A percentile compares a stretch with the other conserved stretches of the same genome.
Evolutionary conservation across 1,140 invertebrate genomes (phyloP).

Genomic region (Ganaspis sp.): DNA sequence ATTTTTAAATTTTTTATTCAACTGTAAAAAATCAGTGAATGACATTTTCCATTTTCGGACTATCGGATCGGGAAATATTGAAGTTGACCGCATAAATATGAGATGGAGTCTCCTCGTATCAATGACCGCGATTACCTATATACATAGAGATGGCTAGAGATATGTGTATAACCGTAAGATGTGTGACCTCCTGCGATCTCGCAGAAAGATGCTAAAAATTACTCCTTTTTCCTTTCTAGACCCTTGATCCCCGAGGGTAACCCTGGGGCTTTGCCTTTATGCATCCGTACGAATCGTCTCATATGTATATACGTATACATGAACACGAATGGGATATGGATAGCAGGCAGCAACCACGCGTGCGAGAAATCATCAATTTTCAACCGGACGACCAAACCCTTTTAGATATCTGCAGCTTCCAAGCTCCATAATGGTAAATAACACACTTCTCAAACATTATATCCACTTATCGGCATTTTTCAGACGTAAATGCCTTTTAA

Average conservation of each 20-base stretch:
- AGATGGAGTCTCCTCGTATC: neutral
- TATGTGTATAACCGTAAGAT: neutral
- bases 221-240: neutral
- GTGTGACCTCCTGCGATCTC: slow-evolving; percentile 4
- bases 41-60: slow-evolving; percentile 2
- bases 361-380: slow-evolving; percentile 40
- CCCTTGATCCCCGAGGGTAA: slow-evolving; percentile 3
- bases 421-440: slow-evolving; percentile 13
- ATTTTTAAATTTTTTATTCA: neutral
- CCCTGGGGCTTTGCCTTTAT: slow-evolving; percentile 4
- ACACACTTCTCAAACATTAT: neutral
- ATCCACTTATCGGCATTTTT: neutral
- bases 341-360: slow-evolving; percentile 42
- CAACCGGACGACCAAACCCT: slow-evolving; percentile 38
- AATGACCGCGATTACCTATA: neutral
- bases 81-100: slow-evolving; percentile 10
- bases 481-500: neutral
- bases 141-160: neutral
- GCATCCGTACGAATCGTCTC: neutral
- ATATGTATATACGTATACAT: neutral
- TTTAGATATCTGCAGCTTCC: slow-evolving; percentile 27
- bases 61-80: neutral
- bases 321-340: slow-evolving; percentile 18
- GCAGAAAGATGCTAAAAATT: slow-evolving; percentile 12
- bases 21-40: neutral